These are phyloP conservation scores for Teleopsis dalmanni DNA, from an alignment of 1,140 invertebrate species.

Conservation along the genomic window DNA sequence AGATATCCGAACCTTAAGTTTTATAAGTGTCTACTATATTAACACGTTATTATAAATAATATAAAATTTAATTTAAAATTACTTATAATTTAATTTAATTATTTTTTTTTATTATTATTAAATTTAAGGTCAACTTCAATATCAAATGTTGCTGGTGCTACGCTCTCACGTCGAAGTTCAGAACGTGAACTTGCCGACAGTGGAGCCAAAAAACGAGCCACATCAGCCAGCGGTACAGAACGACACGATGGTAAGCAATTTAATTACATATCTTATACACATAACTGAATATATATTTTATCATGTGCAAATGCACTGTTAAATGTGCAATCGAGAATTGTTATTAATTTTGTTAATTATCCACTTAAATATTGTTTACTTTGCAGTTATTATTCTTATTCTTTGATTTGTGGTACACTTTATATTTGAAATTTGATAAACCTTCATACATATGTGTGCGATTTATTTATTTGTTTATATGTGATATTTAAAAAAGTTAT, in stretches of 20 bases:
- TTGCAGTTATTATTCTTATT: no score
- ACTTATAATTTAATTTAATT: background rate
- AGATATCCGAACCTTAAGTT: no score
- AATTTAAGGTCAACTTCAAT: constrained; percentile 70
- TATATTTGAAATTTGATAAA: no score
- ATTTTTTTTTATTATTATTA: constrained; percentile 5
- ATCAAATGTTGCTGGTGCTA: constrained; percentile 68
- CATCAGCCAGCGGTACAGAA: constrained; percentile 64
- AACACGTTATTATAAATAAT: background rate
- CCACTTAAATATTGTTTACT: no score
- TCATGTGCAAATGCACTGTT: no score
- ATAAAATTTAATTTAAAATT: background rate
- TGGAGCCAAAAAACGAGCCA: constrained; percentile 73
- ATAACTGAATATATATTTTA: background rate
- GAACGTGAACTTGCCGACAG: constrained; percentile 70
- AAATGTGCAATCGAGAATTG: no score
- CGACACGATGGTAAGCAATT: constrained; percentile 57
- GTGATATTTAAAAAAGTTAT: no score
- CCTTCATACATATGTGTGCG: no score
- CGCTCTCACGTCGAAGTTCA: constrained; percentile 70
- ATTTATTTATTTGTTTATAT: no score
- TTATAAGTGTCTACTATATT: no score
- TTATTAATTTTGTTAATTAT: no score
- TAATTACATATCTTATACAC: background rate
- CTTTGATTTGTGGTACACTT: no score